Evolutionary conservation across 2,797 vertebrate genomes (phyloP), one percentile per base, ranked within the genome.

Genomic region (Prunella strophiata): DNA sequence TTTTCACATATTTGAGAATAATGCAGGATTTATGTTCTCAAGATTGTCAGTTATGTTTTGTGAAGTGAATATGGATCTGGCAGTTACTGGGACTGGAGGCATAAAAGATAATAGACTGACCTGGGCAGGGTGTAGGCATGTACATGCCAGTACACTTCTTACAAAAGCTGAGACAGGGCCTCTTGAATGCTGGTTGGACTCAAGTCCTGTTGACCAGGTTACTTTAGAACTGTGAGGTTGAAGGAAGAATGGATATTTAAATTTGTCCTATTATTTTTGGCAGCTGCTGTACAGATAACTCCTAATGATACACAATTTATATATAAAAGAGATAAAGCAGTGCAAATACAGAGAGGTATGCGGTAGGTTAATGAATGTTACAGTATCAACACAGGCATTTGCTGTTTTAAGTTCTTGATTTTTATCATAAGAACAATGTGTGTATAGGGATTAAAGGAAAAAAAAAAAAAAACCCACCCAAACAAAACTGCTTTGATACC

Each of bases 381-480:
- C 1, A 19, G 57, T 48, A 61, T 45, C 30, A 36, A 5, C 38
- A 63, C 13, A 78, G 38, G 11, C 54, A 51, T 81, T 94, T 88
- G 19, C 51, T 72, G 14, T 1, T 81, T 50, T 72, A 72, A 66
- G 63, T 78, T 38, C 23, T 21, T 36, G 29, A 62, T 88, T 59
- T 86, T n/a, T 50, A 27, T 59, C 30, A 29, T 58, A 40, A 78
- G 52, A 87, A 13, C 30, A 32, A 20, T 12, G 16, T 61, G 23
- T 73, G 16, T 67, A 5, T 26, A 67, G 20, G 10, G 17, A 52
- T 83, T 85, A 80, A 85, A 83, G 22, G 20, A 6, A 1, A 8
- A 9, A 54, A 58, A 67, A 81, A 71, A 3, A 0, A 2, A 5
- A 0, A 2, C 34, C 34, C 29, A 84, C n/a, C 20, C 12, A 11